phyloP scores from a whole-genome alignment of 2,888 invertebrate species.

The Argyresthia goedartella region DNA sequence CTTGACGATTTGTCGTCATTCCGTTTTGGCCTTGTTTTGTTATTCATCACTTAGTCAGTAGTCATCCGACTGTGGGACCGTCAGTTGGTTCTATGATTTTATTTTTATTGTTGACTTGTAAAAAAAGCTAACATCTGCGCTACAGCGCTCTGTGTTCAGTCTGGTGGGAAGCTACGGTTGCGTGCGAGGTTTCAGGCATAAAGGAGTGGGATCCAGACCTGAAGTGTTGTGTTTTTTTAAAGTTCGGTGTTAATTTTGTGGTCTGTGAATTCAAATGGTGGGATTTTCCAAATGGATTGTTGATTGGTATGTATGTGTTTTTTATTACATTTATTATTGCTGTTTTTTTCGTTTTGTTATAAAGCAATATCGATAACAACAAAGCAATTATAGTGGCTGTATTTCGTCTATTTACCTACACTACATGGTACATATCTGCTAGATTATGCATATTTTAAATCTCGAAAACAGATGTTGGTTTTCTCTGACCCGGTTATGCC shows the following conservation, averaged over 20 bases:
- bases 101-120: background rate
- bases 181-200: no score
- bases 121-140: background rate
- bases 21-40: background rate
- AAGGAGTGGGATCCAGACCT: no score
- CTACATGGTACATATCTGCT: no score
- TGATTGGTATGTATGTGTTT: background rate
- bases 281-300: no score
- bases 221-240: background rate
- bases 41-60: background rate
- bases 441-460: no score
- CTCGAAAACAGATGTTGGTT: no score
- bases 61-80: background rate
- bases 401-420: no score
- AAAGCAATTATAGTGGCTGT: no score
- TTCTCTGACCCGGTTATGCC: no score
- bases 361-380: background rate
- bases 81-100: background rate
- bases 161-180: no score
- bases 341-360: background rate
- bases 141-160: no score
- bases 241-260: background rate
- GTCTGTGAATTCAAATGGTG: background rate
- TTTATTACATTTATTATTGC: background rate
- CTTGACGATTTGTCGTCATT: background rate